A percentile compares a stretch with the other conserved stretches of the same genome.
Conservation (phyloP, 2,888 invertebrate genomes). For the Pachliopta kotzebuea region DNA sequence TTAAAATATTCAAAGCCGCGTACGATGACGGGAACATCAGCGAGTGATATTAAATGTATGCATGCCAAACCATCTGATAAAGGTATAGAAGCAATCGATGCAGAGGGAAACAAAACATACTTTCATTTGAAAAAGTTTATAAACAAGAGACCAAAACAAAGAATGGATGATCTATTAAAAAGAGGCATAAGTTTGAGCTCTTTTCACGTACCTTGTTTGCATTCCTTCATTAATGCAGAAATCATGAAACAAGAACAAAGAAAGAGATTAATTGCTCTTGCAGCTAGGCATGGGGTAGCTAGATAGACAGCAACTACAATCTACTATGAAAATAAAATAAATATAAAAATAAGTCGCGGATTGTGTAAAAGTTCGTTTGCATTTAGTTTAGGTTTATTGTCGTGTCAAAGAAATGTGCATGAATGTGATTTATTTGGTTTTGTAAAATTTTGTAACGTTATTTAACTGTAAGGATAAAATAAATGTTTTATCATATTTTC, state of each 20-base stretch:
- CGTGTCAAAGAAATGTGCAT: constrained; percentile 41
- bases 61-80: constrained; percentile 59
- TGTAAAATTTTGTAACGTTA: constrained; percentile 64
- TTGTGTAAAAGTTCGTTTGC: neutral
- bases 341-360: neutral
- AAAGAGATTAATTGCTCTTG: constrained; percentile 39
- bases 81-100: constrained; percentile 58
- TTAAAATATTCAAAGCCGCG: constrained; percentile 22
- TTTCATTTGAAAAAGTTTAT: constrained; percentile 48
- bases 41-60: constrained; percentile 42
- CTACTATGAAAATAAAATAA: neutral
- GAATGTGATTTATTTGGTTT: constrained; percentile 47
- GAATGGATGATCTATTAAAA: constrained; percentile 44
- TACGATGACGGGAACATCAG: constrained; percentile 11
- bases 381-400: constrained; percentile 31
- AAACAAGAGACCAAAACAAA: constrained; percentile 52
- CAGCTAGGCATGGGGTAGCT: constrained; percentile 28
- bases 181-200: constrained; percentile 66
- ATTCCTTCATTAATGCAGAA: constrained; percentile 61
- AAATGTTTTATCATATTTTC: constrained; percentile 37
- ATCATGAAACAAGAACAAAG: constrained; percentile 51
- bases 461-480: constrained; percentile 48
- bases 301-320: neutral
- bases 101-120: constrained; percentile 56
- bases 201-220: constrained; percentile 67